phyloP scores from a whole-genome alignment of 2,113 vertebrate species.

The Mixornis gularis region DNA sequence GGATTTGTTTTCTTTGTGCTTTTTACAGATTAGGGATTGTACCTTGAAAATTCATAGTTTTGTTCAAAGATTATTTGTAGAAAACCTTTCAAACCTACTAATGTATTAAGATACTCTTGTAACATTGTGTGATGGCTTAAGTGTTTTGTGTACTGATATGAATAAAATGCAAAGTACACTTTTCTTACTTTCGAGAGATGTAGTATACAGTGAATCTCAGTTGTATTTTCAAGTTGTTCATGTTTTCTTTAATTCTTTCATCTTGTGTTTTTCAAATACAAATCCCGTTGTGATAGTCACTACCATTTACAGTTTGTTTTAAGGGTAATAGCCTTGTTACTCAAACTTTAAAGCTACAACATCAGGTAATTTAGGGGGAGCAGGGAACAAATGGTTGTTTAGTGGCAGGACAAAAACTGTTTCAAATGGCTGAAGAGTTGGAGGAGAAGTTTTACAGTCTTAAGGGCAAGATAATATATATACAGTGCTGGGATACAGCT shows the following conservation, averaged over 20 bases:
- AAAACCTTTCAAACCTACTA: not conserved
- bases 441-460: not conserved
- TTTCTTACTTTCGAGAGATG: not conserved
- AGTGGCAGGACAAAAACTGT: not conserved
- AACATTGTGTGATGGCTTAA: not conserved
- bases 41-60: constrained; percentile 8
- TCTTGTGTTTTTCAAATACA: not conserved
- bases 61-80: not conserved
- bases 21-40: not conserved
- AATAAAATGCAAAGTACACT: not conserved
- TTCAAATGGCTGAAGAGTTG: not conserved
- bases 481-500: not conserved
- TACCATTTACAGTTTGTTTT: not conserved
- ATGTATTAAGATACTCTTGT: not conserved
- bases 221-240: not conserved
- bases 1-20: constrained; percentile 42
- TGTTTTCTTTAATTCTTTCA: not conserved
- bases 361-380: not conserved
- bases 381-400: not conserved
- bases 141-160: not conserved
- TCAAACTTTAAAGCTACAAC: not conserved
- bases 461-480: not conserved
- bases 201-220: not conserved
- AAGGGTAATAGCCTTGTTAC: not conserved
- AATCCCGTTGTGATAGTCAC: not conserved